Base-by-base conservation (phyloP, 2,888 invertebrate species). In the Lissonota sp. region DNA sequence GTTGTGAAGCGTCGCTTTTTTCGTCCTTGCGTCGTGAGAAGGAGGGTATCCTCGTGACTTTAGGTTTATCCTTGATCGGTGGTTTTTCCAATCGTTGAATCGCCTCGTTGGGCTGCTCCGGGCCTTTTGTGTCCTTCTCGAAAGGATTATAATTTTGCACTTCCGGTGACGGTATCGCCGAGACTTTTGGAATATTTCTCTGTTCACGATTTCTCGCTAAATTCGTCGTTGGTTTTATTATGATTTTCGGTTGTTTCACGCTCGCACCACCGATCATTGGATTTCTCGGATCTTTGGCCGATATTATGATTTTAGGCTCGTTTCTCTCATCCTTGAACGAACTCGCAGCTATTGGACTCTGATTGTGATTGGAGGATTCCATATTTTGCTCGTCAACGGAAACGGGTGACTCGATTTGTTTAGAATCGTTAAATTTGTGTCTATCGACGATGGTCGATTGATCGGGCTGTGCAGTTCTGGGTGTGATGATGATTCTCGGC, bases 251-350 rank as follows among this genome's bases (percentile, higher is more conserved):
- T 37, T 90, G 90, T 60, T 92, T 91, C 8, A 86, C 37, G 57
- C 79, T 88, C 72, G 88, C 87, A 10, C 84, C 85, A 10, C 84
- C 85, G 37, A 88, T 88, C 14, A 83, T 87, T 7, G 86, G 86
- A 69, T 89, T 91, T 78, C 91, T 92, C 1, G 90, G 87, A 55
- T 93, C 93, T 0, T 94, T 94, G 6, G 95, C 94, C 85, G 94
- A 95, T 16, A 95, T 95, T 46, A 95, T 93, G 77, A 95, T 94
- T 88, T 94, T 95, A 0, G 95, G 94, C 86, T 96, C 95, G 42
- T 88, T 87, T 77, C 93, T 90, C 63, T 91, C 92, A 14, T 91
- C 90, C 26, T 69, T 82, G n/a, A 60, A 14, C 6, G 16, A 3
- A 57, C 10, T 69, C 57, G 39, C 7, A 10, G 51, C 64, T 39